Base-by-base conservation (phyloP, 1,140 invertebrate genomes). In the Temnothorax curvispinosus region DNA sequence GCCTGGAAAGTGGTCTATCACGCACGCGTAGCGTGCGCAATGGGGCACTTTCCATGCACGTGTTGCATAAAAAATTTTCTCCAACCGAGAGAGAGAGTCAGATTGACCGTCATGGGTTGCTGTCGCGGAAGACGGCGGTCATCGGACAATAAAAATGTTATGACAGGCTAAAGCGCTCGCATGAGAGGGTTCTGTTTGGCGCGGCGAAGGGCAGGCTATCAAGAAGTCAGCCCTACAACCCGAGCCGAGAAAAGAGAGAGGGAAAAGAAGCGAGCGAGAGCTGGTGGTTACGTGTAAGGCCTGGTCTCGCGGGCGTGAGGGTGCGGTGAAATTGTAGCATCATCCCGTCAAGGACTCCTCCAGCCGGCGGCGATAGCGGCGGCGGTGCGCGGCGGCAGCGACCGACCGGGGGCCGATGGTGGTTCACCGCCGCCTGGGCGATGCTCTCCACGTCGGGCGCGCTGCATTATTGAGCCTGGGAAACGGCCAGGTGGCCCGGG, bases 381-480 rank as follows among this genome's bases (percentile, higher is more conserved):
- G 27, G 27, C 6, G 21, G 21, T 21, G 21, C 21, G 21, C 21
- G 38, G 86, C 84, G 75, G 81, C 44, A 44, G 47, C 27, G 27
- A 27, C 27, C 71, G 58, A 32, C 27, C 27, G 35, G 60, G 52
- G 77, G 77, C 77, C 60, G 78, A 62, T 67, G 72, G 71, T 47
- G 90, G 90, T 92, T 92, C 81, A 92, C 71, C 91, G 80, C 86
- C 85, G 80, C 71, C 86, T 90, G 90, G 89, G 72, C 92, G 91
- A 89, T 92, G 92, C 90, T 89, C 90, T 89, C 91, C 87, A 89
- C 89, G 91, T 92, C 92, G 64, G 52, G 64, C 78, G 87, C 91
- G 89, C 91, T 94, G 93, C 92, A 94, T 94, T 94, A 94, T 94
- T 93, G 92, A 94, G 93, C 90, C 93, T 94, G 93, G 90, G 93